A percentile compares a stretch with the other conserved stretches of the same genome.
These are phyloP conservation scores for Heterohyrax brucei DNA, from an alignment of 2,797 vertebrate genomes.

Conservation along the genomic window DNA sequence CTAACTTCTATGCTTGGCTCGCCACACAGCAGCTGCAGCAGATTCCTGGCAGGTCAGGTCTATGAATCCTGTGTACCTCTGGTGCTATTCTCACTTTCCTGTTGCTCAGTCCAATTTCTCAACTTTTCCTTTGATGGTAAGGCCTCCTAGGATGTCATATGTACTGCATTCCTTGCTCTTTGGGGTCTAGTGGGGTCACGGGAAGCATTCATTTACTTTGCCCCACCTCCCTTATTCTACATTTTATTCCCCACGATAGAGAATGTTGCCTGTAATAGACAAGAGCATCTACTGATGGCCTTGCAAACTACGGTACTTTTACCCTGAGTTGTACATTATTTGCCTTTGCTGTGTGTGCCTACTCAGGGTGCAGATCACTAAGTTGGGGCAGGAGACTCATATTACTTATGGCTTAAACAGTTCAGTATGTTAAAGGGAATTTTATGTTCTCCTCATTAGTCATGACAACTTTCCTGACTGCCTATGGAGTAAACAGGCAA, in stretches of 20 bases:
- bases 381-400: not conserved
- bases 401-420: not conserved
- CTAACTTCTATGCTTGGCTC: too few species aligned
- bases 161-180: too few species aligned
- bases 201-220: too few species aligned
- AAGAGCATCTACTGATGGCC: not conserved
- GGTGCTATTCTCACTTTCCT: too few species aligned
- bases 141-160: too few species aligned
- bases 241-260: not conserved
- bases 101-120: too few species aligned
- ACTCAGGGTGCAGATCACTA: not conserved
- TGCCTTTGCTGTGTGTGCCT: not conserved
- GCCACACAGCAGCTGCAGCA: too few species aligned
- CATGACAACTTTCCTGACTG: not conserved
- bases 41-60: too few species aligned
- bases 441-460: constrained; percentile 31
- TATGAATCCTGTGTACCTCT: too few species aligned
- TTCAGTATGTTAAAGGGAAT: not conserved
- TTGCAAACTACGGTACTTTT: not conserved
- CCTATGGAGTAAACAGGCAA: constrained; percentile 19
- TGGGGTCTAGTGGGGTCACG: too few species aligned
- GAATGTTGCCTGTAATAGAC: not conserved
- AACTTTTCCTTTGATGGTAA: too few species aligned
- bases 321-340: rapidly evolving
- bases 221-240: not conserved